Conservation (phyloP, 2,797 vertebrate genomes). For the Clarias laeviceps region DNA sequence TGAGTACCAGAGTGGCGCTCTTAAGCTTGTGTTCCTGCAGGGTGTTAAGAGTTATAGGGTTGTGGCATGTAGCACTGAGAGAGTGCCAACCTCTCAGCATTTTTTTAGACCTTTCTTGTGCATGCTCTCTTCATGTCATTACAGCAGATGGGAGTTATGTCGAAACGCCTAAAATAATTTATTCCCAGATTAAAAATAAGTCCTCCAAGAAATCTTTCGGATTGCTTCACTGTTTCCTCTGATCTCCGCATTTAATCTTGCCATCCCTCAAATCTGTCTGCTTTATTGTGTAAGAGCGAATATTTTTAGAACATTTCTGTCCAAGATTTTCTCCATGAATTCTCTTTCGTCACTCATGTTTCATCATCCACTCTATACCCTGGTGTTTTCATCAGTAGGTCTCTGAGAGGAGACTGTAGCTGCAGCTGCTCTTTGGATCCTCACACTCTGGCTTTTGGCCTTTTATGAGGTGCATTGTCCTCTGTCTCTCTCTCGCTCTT, state of each 20-base stretch:
- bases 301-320: conserved; percentile 32
- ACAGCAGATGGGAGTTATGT: conserved; percentile 48
- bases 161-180: conserved; percentile 42
- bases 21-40: conserved; percentile 56
- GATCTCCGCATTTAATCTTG: conserved; percentile 54
- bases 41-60: conserved; percentile 67
- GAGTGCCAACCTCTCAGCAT: conserved; percentile 50
- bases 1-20: conserved; percentile 62
- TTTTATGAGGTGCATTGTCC: not conserved
- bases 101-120: conserved; percentile 59
- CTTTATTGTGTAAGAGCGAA: conserved; percentile 17
- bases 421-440: conserved; percentile 7
- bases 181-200: conserved; percentile 61
- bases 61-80: conserved; percentile 60
- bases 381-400: conserved; percentile 28
- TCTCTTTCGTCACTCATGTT: conserved; percentile 32
- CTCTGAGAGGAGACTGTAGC: not conserved
- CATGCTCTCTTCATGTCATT: conserved; percentile 55
- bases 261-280: conserved; percentile 60
- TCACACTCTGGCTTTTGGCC: not conserved
- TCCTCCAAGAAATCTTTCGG: conserved; percentile 52
- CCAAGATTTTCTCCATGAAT: conserved; percentile 39
- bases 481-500: conserved; percentile 6
- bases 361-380: conserved; percentile 22
- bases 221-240: conserved; percentile 45